Evolutionary conservation across 2,113 vertebrate genomes (phyloP), one percentile per base, ranked within the genome.

Genomic region (Aphyosemion australe): DNA sequence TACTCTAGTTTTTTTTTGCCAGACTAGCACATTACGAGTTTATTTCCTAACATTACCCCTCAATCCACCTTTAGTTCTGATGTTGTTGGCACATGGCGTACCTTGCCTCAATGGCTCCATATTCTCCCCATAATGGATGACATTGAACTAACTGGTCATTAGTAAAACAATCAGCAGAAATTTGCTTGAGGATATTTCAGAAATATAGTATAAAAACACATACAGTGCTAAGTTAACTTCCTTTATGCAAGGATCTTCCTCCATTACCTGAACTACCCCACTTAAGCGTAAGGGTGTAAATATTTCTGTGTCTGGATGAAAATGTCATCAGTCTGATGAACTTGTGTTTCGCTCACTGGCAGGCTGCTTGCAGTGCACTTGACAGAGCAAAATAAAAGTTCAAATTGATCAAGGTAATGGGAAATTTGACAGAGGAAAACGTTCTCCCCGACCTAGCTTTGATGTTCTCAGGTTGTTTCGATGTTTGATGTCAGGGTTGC

Each of bases 341-440:
- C 49, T 55, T 70, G 39, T 50, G 31, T 78, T 78, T 59, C 61
- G 4, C 56, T 53, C 0, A 41, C 73, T 80, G 72, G 67, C 69
- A 69, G 72, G 59, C 50, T 61, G 70, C 72, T 72, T 64, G 54
- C 63, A 56, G 68, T 65, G 59, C 53, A 57, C 54, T 66, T 76
- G 64, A 63, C 69, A 66, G 77, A 82, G 76, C 65, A 62, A 72
- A 82, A 78, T 78, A 61, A 65, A 82, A 74, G 68, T 77, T 88
- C 62, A 78, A 76, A 66, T 79, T 86, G 82, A 90, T 90, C 81
- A 83, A 83, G 82, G 69, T 74, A 67, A 74, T 83, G 64, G 26
- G 20, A 59, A 77, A 77, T 87, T 79, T 86, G 82, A 80, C 81
- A 55, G 72, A 81, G 72, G 51, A 82, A 86, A 89, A 80, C 15